Percentiles rank a stretch among this genome's conserved stretches.
Conservation (phyloP, 1,140 invertebrate genomes). For the Anadara kagoshimensis region DNA sequence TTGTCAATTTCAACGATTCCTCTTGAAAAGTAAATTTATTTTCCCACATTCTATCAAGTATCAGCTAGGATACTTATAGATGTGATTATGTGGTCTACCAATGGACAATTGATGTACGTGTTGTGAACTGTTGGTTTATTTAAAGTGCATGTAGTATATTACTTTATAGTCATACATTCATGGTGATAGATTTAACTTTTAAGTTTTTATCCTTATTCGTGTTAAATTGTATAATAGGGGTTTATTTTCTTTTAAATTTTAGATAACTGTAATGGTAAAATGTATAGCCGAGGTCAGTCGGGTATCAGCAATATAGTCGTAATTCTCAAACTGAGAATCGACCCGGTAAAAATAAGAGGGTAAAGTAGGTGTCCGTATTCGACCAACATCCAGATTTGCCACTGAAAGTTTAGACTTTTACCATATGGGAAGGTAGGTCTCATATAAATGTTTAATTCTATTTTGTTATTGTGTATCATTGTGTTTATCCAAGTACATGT, state of each 20-base stretch:
- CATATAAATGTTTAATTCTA: neutral
- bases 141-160: too few relatives aligned
- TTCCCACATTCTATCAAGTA: too few relatives aligned
- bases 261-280: conserved; percentile 13
- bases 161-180: too few relatives aligned
- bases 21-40: too few relatives aligned
- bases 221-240: too few relatives aligned
- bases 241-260: neutral
- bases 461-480: neutral
- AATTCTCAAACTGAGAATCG: conserved; percentile 33
- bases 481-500: neutral
- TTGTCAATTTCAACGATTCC: too few relatives aligned
- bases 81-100: too few relatives aligned
- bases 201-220: too few relatives aligned
- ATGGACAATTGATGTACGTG: too few relatives aligned
- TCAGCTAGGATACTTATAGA: too few relatives aligned
- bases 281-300: conserved; percentile 42
- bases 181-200: too few relatives aligned
- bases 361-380: conserved; percentile 71
- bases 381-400: conserved; percentile 72
- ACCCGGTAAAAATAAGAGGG: conserved; percentile 60
- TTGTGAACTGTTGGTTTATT: too few relatives aligned
- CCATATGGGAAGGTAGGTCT: conserved; percentile 69
- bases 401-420: conserved; percentile 68
- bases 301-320: conserved; percentile 35